Base-by-base conservation (phyloP, 2,113 vertebrate species). In the Budorcas taxicolor region DNA sequence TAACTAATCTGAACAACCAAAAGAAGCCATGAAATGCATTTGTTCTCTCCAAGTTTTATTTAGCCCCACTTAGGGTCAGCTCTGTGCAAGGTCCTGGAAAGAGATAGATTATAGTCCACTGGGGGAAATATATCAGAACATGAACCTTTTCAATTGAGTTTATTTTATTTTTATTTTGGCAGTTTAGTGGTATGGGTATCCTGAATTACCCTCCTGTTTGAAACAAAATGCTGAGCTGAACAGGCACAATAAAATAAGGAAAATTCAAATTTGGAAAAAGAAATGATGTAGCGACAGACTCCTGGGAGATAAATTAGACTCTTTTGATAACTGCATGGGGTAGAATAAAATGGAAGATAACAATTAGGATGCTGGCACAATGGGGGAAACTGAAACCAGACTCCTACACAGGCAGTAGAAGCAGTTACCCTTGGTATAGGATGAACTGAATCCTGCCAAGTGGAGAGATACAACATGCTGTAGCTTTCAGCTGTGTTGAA, bases 201-300 rank as follows among this genome's bases (percentile, higher is more conserved):
- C 33, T 25, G 21, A 96, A n/a, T 90, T 67, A 29, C 8, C 29
- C 45, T 55, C n/a, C n/a, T 94, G 23, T 90, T 93, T 81, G 29
- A 97, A 95, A 92, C 12, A 76, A 88, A 94, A 81, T 87, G 12
- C 36, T 94, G 21, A 97, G 25, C 8, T 92, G 64, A 89, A 7
- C 6, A 83, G 62, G 33, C 25, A 85, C 4, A 29, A 88, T 43
- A 62, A 93, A 82, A 33, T 60, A 58, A 87, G 40, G 8, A 88
- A 95, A 90, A 67, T 13, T 71, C 15, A 87, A 87, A 96, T 40
- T 23, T 23, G 7, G 7, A 47, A 89, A 82, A 67, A 96, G 62
- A 62, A 91, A n/a, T 4, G 7, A 67, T 50, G 5, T 87, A 85
- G 14, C 52, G 1, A 67, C 58, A 84, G 43, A 83, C 87, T 81